These are phyloP conservation scores for Siniperca chuatsi DNA, from an alignment of 2,113 vertebrate genomes.

Conservation along the genomic window DNA sequence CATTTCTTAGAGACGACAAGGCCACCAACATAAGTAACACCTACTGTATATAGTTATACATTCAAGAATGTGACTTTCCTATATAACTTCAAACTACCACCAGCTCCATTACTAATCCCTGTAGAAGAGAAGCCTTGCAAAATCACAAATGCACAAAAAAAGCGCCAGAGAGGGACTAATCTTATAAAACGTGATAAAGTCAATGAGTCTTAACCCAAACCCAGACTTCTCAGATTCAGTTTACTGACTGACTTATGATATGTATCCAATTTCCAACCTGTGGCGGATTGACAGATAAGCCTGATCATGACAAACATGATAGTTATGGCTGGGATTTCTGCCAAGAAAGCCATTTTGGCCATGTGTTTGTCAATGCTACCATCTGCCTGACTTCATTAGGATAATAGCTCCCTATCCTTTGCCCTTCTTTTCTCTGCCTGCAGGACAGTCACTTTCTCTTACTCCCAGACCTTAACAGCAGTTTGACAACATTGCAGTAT, in stretches of 20 bases:
- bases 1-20: conserved; percentile 9
- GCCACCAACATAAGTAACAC: background rate
- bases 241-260: conserved; percentile 19
- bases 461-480: conserved; percentile 38
- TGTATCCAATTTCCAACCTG: conserved; percentile 41
- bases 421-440: conserved; percentile 30
- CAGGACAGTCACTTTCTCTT: conserved; percentile 10
- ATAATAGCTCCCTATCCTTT: conserved; percentile 62
- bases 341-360: conserved; percentile 68
- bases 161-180: background rate
- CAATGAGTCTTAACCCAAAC: conserved; percentile 25
- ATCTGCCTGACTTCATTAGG: conserved; percentile 69
- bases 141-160: background rate
- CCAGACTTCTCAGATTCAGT: conserved; percentile 16
- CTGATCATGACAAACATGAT: conserved; percentile 59
- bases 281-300: conserved; percentile 59
- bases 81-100: background rate
- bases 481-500: conserved; percentile 51
- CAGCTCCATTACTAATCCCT: background rate
- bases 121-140: background rate
- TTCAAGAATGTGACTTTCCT: conserved; percentile 22
- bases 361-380: conserved; percentile 66
- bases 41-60: conserved; percentile 10
- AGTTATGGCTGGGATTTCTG: conserved; percentile 63
- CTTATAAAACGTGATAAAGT: background rate